phyloP scores from a whole-genome alignment of 2,797 vertebrate genomes.

The Melanotaenia parkinsoni region DNA sequence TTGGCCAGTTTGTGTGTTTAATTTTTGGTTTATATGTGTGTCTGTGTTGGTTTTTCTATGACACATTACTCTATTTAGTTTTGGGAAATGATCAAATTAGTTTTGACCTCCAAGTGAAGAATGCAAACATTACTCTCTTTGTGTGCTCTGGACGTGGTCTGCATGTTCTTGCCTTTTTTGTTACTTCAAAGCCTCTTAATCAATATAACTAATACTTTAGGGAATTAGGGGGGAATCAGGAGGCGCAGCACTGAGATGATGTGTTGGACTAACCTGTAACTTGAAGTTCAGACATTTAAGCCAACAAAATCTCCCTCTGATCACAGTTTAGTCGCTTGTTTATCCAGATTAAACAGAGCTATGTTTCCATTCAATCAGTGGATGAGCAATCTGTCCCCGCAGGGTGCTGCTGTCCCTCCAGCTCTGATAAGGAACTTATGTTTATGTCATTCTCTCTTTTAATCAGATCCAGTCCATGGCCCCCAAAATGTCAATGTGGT shows the following conservation, averaged over 20 bases:
- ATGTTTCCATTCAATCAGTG: background rate
- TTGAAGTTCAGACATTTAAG: slow-evolving; percentile 11
- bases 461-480: slow-evolving; percentile 92
- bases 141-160: background rate
- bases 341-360: slow-evolving; percentile 2
- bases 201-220: background rate
- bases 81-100: background rate
- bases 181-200: background rate
- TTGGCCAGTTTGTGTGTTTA: slow-evolving; percentile 7
- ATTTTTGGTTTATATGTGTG: background rate
- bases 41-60: background rate
- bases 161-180: background rate
- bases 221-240: background rate
- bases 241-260: background rate
- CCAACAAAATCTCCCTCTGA: background rate
- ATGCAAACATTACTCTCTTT: too few relatives aligned
- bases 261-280: background rate
- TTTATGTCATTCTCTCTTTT: slow-evolving; percentile 11
- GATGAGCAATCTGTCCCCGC: background rate
- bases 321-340: background rate
- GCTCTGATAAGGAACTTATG: background rate
- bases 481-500: slow-evolving; percentile 96
- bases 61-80: background rate
- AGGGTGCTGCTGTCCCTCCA: background rate
- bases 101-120: background rate